Conservation (phyloP, 2,888 invertebrate species). For the Euplagia quadripunctaria region DNA sequence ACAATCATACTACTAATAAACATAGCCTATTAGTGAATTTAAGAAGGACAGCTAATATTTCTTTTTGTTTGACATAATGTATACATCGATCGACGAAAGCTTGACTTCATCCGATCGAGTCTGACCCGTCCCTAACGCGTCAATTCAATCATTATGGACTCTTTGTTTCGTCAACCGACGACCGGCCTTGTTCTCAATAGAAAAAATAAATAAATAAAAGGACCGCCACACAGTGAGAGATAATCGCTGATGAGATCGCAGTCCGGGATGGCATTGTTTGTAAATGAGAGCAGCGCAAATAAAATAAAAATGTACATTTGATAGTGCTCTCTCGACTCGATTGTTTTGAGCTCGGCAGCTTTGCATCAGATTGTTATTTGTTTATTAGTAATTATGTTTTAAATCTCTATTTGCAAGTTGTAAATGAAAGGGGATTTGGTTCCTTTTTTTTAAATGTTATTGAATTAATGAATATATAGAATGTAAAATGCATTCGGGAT, state of each 20-base stretch:
- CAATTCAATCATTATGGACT: constrained; percentile 68
- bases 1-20: too few relatives aligned
- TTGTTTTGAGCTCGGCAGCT: constrained; percentile 56
- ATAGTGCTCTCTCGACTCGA: constrained; percentile 63
- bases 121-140: constrained; percentile 51
- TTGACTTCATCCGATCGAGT: constrained; percentile 16
- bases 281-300: constrained; percentile 75
- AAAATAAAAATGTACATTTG: constrained; percentile 70
- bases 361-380: constrained; percentile 60
- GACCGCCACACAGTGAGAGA: constrained; percentile 62
- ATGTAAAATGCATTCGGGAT: too few relatives aligned
- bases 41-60: background rate
- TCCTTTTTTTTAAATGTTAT: constrained; percentile 1
- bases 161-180: constrained; percentile 67
- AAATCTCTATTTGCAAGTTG: constrained; percentile 50
- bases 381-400: constrained; percentile 58
- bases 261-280: constrained; percentile 79
- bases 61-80: background rate
- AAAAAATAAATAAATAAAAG: constrained; percentile 53
- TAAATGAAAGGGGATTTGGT: constrained; percentile 18
- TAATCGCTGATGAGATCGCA: constrained; percentile 78
- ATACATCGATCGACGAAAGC: constrained; percentile 2
- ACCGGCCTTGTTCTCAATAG: constrained; percentile 54
- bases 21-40: too few relatives aligned
- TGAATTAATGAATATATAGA: background rate